Conservation (phyloP, 1,140 invertebrate genomes). For the Oncopodura yosiiana region DNA sequence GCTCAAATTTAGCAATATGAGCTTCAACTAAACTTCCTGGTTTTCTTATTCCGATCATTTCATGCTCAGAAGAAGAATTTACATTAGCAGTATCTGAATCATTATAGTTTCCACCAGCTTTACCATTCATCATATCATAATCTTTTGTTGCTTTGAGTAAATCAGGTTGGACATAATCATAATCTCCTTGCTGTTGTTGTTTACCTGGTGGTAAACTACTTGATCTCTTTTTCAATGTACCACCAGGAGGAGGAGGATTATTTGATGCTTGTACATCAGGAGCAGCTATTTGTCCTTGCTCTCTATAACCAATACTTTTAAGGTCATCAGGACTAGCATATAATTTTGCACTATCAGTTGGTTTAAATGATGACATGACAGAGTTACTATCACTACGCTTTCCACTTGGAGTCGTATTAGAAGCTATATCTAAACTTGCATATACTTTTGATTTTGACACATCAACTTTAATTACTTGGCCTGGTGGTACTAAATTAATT, state of each 20-base stretch:
- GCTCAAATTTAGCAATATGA: constrained; percentile 14
- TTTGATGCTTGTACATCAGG: no score
- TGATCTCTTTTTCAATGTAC: constrained; percentile 39
- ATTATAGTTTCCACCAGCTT: constrained; percentile 10
- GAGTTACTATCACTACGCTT: constrained; percentile 14
- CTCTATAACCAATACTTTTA: constrained; percentile 64
- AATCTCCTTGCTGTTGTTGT: constrained; percentile 28
- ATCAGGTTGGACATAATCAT: constrained; percentile 20
- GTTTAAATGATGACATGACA: constrained; percentile 60
- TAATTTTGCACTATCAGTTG: constrained; percentile 68
- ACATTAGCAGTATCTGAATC: constrained; percentile 15
- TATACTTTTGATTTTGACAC: constrained; percentile 42
- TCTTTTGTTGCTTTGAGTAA: constrained; percentile 21
- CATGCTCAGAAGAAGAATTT: constrained; percentile 6
- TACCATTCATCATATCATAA: constrained; percentile 18
- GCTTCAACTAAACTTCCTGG: neutral
- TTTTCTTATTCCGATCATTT: neutral
- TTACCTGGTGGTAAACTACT: constrained; percentile 49
- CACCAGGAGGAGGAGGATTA: constrained; percentile 13
- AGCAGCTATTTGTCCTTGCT: constrained; percentile 3
- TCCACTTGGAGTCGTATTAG: constrained; percentile 9
- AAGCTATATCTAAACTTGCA: constrained; percentile 32
- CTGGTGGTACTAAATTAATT: constrained; percentile 44
- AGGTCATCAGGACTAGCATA: constrained; percentile 78
- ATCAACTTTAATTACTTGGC: constrained; percentile 64